phyloP scores from a whole-genome alignment of 2,797 vertebrate species.

The Falco berigora region DNA sequence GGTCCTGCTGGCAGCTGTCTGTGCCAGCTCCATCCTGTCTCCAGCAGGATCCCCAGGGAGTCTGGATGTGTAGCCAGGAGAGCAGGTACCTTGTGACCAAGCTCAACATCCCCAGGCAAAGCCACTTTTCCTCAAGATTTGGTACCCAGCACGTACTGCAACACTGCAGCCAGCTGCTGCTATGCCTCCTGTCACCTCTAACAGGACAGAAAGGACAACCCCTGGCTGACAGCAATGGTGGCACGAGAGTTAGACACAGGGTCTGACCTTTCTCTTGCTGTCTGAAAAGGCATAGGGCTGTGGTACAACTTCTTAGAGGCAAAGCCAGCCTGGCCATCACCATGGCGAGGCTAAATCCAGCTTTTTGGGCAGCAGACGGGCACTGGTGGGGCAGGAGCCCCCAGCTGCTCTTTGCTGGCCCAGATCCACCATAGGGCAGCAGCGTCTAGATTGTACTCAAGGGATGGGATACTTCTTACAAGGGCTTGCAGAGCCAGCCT shows the following conservation, averaged over 20 bases:
- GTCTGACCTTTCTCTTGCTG: neutral
- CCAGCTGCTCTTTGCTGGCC: neutral
- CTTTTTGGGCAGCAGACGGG: neutral
- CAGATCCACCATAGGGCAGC: accelerated
- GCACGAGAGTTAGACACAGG: neutral
- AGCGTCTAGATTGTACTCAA: accelerated
- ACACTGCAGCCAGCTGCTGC: neutral
- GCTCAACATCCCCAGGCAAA: neutral
- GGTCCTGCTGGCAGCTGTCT: neutral
- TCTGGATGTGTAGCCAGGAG: neutral
- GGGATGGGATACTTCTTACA: neutral
- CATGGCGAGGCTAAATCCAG: neutral
- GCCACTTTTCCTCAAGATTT: neutral
- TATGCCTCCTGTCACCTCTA: neutral
- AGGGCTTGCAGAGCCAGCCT: neutral
- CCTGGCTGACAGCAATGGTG: neutral
- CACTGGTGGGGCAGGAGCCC: neutral
- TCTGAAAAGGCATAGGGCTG: neutral
- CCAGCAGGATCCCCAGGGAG: neutral
- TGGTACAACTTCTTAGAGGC: neutral
- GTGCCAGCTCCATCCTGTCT: neutral
- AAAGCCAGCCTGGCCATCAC: neutral
- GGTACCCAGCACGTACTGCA: neutral
- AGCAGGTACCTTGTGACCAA: neutral
- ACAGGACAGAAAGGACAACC: accelerated